These are phyloP conservation scores for Taurulus bubalis DNA, from an alignment of 2,113 vertebrate genomes.

Conservation along the genomic window DNA sequence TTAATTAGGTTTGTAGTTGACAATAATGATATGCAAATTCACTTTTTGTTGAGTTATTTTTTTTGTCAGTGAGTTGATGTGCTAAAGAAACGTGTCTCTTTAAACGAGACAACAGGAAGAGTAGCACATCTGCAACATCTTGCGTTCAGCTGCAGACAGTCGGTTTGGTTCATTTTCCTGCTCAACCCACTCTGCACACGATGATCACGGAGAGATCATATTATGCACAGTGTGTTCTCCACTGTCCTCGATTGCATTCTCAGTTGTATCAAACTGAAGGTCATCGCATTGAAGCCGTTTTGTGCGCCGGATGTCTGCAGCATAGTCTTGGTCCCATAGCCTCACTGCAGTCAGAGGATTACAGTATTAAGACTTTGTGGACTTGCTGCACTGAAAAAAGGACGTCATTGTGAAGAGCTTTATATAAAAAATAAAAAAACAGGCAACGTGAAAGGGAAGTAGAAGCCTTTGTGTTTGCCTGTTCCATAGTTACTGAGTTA, in stretches of 20 bases:
- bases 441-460: conserved; percentile 8
- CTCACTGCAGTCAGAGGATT: conserved; percentile 75
- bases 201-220: not conserved
- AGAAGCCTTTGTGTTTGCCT: conserved; percentile 19
- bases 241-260: not conserved
- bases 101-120: not conserved
- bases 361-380: conserved; percentile 74
- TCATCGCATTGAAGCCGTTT: conserved; percentile 1
- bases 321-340: conserved; percentile 31
- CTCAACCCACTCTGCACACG: not conserved
- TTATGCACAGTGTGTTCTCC: not conserved
- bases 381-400: conserved; percentile 59
- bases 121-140: not conserved
- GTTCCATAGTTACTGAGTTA: conserved; percentile 5
- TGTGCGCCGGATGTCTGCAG: conserved; percentile 38
- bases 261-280: not conserved
- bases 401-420: conserved; percentile 72
- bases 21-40: not conserved
- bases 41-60: not conserved
- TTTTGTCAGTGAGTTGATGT: not conserved
- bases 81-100: too few species aligned
- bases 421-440: conserved; percentile 25
- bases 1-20: not conserved
- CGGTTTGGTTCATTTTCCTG: not conserved
- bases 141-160: not conserved